Evolutionary conservation across 2,797 vertebrate genomes (phyloP).

Genomic region (Anolis apletophallus): DNA sequence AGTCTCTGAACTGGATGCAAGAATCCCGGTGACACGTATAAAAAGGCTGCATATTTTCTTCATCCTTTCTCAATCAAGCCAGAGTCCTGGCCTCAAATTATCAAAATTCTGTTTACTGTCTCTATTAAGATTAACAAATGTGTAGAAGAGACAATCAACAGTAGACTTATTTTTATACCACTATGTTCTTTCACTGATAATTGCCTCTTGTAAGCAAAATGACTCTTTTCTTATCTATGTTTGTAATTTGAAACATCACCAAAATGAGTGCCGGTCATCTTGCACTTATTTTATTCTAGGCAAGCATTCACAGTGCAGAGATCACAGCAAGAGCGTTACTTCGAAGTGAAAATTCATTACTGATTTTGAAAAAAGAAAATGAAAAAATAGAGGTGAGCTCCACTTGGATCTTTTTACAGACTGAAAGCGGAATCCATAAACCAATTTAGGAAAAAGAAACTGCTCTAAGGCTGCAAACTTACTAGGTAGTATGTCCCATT

Average conservation of each 20-base stretch:
- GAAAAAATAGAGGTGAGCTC: slow-evolving; percentile 82
- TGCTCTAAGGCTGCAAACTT: not conserved
- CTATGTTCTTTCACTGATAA: not conserved
- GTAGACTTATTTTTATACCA: not conserved
- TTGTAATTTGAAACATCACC: slow-evolving; percentile 7
- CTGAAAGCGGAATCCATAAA: not conserved
- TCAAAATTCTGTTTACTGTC: not conserved
- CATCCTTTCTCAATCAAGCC: not conserved
- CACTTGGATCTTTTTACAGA: not conserved
- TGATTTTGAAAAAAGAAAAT: slow-evolving; percentile 81
- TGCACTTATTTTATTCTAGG: slow-evolving; percentile 75
- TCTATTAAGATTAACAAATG: not conserved
- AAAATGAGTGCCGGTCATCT: not conserved
- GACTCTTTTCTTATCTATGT: not conserved
- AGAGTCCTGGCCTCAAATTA: not conserved
- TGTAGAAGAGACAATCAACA: not conserved
- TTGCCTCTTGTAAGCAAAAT: not conserved
- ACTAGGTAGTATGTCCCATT: not conserved
- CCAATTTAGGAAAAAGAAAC: not conserved
- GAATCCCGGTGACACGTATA: not conserved
- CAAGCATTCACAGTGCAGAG: slow-evolving; percentile 84
- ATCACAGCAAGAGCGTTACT: slow-evolving; percentile 85
- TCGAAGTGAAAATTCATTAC: slow-evolving; percentile 76
- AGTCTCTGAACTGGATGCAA: no score
- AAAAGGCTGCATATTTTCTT: not conserved